phyloP scores from a whole-genome alignment of 2,113 vertebrate genomes.

The Azemiops feae region DNA sequence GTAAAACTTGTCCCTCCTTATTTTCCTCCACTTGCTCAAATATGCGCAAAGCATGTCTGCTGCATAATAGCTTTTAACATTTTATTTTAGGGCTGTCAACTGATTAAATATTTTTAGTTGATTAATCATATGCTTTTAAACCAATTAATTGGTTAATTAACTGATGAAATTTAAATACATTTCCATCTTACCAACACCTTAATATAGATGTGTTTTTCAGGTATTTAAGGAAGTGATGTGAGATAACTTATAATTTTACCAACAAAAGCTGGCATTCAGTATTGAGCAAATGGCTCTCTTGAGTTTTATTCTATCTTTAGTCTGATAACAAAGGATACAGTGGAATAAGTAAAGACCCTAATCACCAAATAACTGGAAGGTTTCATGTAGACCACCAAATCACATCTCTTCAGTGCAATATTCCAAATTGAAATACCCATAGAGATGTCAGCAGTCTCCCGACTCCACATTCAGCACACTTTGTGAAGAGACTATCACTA shows the following conservation, averaged over 20 bases:
- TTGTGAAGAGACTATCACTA: background rate
- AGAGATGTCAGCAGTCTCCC: background rate
- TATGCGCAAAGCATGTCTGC: background rate
- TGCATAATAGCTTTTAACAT: slow-evolving; percentile 8
- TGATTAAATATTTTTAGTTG: slow-evolving; percentile 36
- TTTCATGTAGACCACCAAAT: background rate
- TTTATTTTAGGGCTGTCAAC: slow-evolving; percentile 28
- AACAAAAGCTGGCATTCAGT: background rate
- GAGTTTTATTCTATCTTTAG: background rate
- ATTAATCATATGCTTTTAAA: slow-evolving; percentile 36
- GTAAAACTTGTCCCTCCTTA: background rate
- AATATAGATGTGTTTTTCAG: slow-evolving; percentile 21
- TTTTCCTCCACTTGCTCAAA: background rate
- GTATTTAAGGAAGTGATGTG: slow-evolving; percentile 9
- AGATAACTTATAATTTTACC: slow-evolving; percentile 11
- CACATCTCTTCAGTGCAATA: background rate
- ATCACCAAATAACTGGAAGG: background rate
- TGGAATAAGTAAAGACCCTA: background rate
- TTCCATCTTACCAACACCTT: slow-evolving; percentile 23
- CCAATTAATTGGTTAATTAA: slow-evolving; percentile 35
- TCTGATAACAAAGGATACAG: background rate
- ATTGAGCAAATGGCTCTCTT: background rate
- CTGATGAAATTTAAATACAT: slow-evolving; percentile 36
- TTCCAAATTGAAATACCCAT: background rate
- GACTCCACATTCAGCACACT: background rate